These are phyloP conservation scores for Tromatobia lineatoria DNA, from an alignment of 2,888 invertebrate species.

Conservation along the genomic window DNA sequence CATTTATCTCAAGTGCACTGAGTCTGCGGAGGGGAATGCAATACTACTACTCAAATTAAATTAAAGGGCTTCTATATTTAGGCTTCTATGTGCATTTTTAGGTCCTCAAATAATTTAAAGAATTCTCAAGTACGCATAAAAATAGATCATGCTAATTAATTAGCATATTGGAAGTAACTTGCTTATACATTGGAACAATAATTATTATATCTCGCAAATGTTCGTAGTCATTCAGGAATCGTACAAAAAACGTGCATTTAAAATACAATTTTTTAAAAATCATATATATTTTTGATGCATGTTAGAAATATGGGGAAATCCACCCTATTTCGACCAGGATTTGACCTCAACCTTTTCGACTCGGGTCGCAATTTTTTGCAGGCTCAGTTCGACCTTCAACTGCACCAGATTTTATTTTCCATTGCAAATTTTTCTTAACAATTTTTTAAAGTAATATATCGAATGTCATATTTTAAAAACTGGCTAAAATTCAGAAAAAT, in stretches of 20 bases:
- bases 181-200: background rate
- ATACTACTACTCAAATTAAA: constrained; percentile 50
- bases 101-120: background rate
- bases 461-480: no score
- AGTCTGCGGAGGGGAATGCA: constrained; percentile 34
- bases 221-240: background rate
- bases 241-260: no score
- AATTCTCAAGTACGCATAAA: background rate
- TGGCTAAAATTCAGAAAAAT: no score
- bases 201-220: background rate
- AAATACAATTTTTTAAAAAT: background rate
- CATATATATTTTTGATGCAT: background rate
- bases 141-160: background rate
- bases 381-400: no score
- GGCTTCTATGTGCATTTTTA: background rate
- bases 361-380: no score
- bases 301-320: background rate
- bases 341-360: no score
- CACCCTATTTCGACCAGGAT: background rate
- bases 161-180: background rate
- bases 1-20: constrained; percentile 56
- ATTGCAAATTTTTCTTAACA: no score
- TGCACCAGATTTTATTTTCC: no score
- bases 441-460: no score
- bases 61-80: constrained; percentile 45